A percentile compares a stretch with the other conserved stretches of the same genome.
Evolutionary conservation across 64 coral and sea anemone genomes (phyloP).

Genomic region (Astreopora myriophthalma): DNA sequence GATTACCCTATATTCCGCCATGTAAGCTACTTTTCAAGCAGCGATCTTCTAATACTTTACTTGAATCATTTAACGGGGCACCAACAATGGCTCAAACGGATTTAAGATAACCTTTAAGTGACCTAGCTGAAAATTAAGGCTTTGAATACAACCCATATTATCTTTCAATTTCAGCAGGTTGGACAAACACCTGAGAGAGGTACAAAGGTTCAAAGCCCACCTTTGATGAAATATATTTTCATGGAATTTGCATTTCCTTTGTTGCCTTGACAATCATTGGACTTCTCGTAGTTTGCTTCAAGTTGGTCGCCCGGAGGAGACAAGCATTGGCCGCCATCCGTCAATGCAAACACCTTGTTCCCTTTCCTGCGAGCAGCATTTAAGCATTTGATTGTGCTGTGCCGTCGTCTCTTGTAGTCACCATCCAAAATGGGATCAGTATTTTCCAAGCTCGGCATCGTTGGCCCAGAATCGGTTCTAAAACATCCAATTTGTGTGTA

Average conservation of each 20-base stretch:
- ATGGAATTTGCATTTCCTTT: background rate
- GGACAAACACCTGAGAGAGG: no score
- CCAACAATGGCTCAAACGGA: no score
- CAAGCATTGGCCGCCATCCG: background rate
- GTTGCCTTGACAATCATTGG: background rate
- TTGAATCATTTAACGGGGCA: no score
- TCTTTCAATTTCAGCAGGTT: no score
- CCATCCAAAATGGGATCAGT: background rate
- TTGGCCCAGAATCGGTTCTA: background rate
- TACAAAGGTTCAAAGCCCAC: no score
- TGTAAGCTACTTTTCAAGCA: no score
- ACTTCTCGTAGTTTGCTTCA: background rate
- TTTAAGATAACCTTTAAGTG: no score
- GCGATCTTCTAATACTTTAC: no score
- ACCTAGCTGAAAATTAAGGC: no score
- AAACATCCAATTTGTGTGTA: conserved; percentile 6
- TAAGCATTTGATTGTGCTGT: background rate
- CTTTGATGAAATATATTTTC: background rate
- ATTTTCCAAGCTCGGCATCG: background rate
- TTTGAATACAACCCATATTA: no score
- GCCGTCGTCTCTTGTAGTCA: background rate
- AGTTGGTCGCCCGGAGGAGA: background rate
- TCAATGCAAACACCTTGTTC: background rate
- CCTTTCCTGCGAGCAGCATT: conserved; percentile 2
- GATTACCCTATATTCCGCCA: no score